Evolutionary conservation across 1,140 invertebrate species (phyloP).

Genomic region (Psix sp.): DNA sequence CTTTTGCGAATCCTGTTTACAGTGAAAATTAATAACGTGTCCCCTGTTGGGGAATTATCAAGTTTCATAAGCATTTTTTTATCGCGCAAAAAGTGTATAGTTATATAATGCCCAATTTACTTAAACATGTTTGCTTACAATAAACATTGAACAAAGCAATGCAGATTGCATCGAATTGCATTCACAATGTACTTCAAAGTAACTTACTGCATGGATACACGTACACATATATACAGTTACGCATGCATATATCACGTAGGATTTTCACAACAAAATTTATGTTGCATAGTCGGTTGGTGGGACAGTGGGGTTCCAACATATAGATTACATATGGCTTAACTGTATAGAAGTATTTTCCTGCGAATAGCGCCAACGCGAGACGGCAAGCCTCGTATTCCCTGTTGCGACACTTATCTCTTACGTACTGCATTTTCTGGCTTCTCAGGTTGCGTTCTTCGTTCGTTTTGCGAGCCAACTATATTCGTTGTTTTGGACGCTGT

Average conservation of each 20-base stretch:
- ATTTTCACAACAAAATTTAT: slow-evolving; percentile 62
- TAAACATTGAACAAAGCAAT: no score
- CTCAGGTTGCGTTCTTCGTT: slow-evolving; percentile 33
- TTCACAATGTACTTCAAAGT: slow-evolving; percentile 24
- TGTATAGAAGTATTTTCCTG: slow-evolving; percentile 35
- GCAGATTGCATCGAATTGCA: slow-evolving; percentile 31
- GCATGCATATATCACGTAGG: slow-evolving; percentile 34
- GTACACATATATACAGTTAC: slow-evolving; percentile 45
- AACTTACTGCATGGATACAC: slow-evolving; percentile 25
- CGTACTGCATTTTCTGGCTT: slow-evolving; percentile 56
- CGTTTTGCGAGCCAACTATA: slow-evolving; percentile 26
- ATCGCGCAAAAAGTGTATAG: no score
- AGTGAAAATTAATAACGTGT: no score
- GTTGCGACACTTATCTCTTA: slow-evolving; percentile 64
- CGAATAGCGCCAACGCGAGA: slow-evolving; percentile 16
- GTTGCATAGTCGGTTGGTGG: slow-evolving; percentile 24
- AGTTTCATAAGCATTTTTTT: no score
- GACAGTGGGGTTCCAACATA: slow-evolving; percentile 37
- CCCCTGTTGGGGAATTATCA: no score
- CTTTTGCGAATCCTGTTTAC: no score
- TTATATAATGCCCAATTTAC: no score
- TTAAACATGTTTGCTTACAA: no score
- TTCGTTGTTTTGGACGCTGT: slow-evolving; percentile 42
- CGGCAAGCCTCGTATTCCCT: slow-evolving; percentile 57
- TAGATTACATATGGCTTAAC: slow-evolving; percentile 50